Conservation (phyloP, 2,113 vertebrate genomes). For the Psilopogon haemacephalus region DNA sequence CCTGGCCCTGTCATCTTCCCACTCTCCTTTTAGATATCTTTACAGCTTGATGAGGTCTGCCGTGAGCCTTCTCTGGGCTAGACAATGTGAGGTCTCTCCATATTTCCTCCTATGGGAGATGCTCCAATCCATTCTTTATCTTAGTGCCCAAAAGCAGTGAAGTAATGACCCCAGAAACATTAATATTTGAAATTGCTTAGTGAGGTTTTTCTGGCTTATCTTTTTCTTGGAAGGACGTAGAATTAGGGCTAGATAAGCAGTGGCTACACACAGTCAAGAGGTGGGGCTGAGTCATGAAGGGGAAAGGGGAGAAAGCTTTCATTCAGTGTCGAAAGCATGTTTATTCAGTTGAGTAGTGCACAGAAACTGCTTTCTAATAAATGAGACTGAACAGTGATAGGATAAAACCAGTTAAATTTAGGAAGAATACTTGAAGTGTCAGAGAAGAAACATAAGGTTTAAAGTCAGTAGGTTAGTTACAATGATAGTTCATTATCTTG, state of each 20-base stretch:
- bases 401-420: background rate
- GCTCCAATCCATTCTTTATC: background rate
- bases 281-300: background rate
- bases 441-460: background rate
- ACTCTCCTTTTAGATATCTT: background rate
- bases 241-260: background rate
- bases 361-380: background rate
- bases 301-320: background rate
- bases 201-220: background rate
- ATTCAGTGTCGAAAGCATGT: background rate
- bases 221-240: background rate
- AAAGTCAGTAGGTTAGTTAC: background rate
- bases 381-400: background rate
- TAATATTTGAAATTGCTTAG: background rate
- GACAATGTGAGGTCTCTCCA: background rate
- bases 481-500: background rate
- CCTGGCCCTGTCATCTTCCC: accelerated
- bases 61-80: background rate
- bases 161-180: background rate
- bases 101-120: background rate
- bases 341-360: background rate
- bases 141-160: background rate
- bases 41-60: background rate
- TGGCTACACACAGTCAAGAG: background rate
- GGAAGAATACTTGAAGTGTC: background rate